phyloP scores from a whole-genome alignment of 2,888 invertebrate genomes.

The Slavum lentiscoides region DNA sequence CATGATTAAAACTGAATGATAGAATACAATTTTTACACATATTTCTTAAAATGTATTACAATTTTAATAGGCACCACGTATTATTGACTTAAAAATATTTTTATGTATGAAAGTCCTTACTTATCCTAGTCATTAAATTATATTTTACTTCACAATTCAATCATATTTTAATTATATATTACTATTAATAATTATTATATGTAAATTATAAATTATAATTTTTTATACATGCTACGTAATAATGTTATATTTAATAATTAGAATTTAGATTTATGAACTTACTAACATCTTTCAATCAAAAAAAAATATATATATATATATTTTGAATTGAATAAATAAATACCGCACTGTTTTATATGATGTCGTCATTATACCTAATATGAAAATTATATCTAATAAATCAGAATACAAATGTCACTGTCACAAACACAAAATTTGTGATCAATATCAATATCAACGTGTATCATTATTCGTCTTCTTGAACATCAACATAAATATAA shows the following conservation, averaged over 20 bases:
- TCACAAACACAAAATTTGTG: too few relatives aligned
- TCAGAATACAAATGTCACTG: not conserved
- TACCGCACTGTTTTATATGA: not conserved
- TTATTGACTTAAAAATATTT: not conserved
- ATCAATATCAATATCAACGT: not conserved
- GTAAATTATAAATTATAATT: not conserved
- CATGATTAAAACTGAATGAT: not conserved
- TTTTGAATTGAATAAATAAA: not conserved
- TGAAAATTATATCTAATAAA: not conserved
- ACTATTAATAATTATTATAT: not conserved
- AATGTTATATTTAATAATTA: conserved; percentile 1
- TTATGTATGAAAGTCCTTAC: not conserved
- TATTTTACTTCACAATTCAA: conserved; percentile 19
- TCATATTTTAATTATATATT: not conserved
- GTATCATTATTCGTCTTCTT: not conserved
- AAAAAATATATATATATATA: not conserved
- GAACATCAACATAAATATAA: too few relatives aligned
- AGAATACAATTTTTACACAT: not conserved
- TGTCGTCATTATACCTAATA: not conserved
- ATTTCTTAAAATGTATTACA: not conserved
- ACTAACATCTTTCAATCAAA: not conserved
- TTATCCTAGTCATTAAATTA: conserved; percentile 13
- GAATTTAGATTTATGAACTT: not conserved
- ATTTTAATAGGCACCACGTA: not conserved
- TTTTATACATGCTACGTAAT: not conserved